Conservation (phyloP, 2,888 invertebrate genomes). For the Ptychoptera contaminata region DNA sequence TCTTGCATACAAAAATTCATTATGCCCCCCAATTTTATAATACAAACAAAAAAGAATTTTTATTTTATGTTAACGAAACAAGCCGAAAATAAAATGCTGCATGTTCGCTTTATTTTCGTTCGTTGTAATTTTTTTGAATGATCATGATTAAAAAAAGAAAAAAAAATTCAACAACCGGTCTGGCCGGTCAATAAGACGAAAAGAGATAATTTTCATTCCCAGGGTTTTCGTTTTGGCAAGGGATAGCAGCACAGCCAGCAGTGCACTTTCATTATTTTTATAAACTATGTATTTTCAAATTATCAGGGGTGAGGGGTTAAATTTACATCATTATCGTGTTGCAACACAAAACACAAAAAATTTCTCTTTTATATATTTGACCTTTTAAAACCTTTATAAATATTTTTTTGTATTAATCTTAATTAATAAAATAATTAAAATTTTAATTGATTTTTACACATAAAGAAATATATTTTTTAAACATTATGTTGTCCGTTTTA, state of each 20-base stretch:
- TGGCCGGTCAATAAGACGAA: constrained; percentile 9
- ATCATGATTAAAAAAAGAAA: neutral
- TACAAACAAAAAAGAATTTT: too few relatives aligned
- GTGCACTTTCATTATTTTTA: too few relatives aligned
- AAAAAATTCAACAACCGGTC: constrained; percentile 14
- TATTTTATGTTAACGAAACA: too few relatives aligned
- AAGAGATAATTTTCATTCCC: constrained; percentile 6
- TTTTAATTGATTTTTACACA: too few relatives aligned
- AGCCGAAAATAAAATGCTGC: constrained; percentile 1
- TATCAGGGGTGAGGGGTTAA: constrained; percentile 4
- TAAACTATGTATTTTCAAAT: too few relatives aligned
- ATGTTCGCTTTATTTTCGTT: constrained; percentile 8
- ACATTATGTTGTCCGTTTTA: too few relatives aligned
- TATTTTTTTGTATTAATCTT: too few relatives aligned
- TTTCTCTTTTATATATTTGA: neutral
- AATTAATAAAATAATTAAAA: too few relatives aligned
- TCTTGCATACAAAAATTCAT: too few relatives aligned
- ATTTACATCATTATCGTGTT: neutral
- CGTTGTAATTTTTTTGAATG: constrained; percentile 10
- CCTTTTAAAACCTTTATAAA: too few relatives aligned
- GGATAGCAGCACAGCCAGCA: neutral
- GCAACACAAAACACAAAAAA: neutral
- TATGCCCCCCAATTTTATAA: too few relatives aligned
- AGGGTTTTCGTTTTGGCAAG: constrained; percentile 4
- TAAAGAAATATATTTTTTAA: too few relatives aligned